A percentile compares a stretch with the other conserved stretches of the same genome.
Conservation (phyloP, 1,140 invertebrate genomes). For the Cotesia glomerata region DNA sequence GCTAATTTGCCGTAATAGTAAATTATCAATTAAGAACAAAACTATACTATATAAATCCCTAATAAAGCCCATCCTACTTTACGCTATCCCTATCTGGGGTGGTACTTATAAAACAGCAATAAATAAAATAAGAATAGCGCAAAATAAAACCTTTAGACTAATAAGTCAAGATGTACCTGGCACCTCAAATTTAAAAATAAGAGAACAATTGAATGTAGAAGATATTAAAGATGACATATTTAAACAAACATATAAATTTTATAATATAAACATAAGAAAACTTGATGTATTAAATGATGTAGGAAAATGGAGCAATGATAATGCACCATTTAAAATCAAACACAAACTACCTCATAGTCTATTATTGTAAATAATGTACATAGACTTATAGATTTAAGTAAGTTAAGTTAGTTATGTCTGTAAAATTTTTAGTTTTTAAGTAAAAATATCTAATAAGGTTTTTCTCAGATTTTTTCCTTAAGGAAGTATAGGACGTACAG, state of each 20-base stretch:
- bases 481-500: too few species aligned
- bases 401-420: too few species aligned
- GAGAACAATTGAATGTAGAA: background rate
- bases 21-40: slow-evolving; percentile 26
- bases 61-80: slow-evolving; percentile 8
- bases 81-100: slow-evolving; percentile 5
- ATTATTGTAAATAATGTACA: background rate
- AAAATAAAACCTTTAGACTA: slow-evolving; percentile 18
- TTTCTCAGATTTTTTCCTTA: too few species aligned
- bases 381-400: too few species aligned
- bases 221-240: background rate
- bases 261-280: background rate
- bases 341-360: slow-evolving; percentile 4
- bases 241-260: background rate
- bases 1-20: slow-evolving; percentile 24
- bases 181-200: background rate
- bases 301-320: background rate
- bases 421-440: too few species aligned
- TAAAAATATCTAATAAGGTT: too few species aligned
- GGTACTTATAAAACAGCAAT: background rate
- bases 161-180: background rate
- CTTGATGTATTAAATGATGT: background rate
- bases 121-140: slow-evolving; percentile 9
- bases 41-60: slow-evolving; percentile 23
- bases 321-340: slow-evolving; percentile 16